A percentile compares a stretch with the other conserved stretches of the same genome.
Evolutionary conservation across 1,140 invertebrate genomes (phyloP).

Genomic region (Drosophila nikananu): DNA sequence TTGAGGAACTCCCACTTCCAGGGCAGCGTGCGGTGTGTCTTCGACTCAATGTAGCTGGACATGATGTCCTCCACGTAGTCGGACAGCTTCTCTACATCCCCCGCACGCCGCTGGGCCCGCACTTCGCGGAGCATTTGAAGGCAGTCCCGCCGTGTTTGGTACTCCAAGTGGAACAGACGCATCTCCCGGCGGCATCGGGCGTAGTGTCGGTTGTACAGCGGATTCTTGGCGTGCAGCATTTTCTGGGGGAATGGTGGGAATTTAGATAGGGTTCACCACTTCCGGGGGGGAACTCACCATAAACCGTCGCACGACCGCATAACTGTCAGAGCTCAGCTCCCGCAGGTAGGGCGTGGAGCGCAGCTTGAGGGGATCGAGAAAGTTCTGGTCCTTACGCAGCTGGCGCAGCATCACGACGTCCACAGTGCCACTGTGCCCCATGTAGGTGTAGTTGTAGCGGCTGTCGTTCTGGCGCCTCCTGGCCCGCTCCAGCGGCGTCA

Average conservation of each 20-base stretch:
- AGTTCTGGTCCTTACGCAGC: conserved; percentile 30
- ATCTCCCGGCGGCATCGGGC: conserved; percentile 16
- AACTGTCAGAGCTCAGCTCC: conserved; percentile 35
- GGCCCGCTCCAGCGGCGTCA: conserved; percentile 45
- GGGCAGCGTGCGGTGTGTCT: conserved; percentile 70
- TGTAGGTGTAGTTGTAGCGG: conserved; percentile 60
- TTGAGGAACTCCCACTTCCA: conserved; percentile 80
- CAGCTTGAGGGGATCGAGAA: conserved; percentile 33
- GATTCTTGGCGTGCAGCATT: conserved; percentile 73
- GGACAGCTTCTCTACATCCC: conserved; percentile 42
- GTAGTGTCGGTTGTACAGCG: conserved; percentile 57
- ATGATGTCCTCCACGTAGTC: conserved; percentile 70
- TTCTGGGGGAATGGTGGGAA: conserved; percentile 35
- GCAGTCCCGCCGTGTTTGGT: conserved; percentile 71
- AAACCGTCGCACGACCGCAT: conserved; percentile 44
- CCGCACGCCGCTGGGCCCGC: conserved; percentile 10
- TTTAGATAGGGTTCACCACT: not conserved
- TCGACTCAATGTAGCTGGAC: conserved; percentile 53
- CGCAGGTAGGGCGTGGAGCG: conserved; percentile 33
- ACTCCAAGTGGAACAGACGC: conserved; percentile 49
- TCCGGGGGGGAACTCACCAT: conserved; percentile 40
- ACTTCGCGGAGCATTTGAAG: conserved; percentile 55
- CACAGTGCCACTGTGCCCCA: conserved; percentile 42
- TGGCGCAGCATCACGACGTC: conserved; percentile 54
- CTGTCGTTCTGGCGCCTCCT: conserved; percentile 26